Evolutionary conservation across 2,888 invertebrate genomes (phyloP), one percentile per base, ranked within the genome.

Genomic region (Aleiodes alternator): DNA sequence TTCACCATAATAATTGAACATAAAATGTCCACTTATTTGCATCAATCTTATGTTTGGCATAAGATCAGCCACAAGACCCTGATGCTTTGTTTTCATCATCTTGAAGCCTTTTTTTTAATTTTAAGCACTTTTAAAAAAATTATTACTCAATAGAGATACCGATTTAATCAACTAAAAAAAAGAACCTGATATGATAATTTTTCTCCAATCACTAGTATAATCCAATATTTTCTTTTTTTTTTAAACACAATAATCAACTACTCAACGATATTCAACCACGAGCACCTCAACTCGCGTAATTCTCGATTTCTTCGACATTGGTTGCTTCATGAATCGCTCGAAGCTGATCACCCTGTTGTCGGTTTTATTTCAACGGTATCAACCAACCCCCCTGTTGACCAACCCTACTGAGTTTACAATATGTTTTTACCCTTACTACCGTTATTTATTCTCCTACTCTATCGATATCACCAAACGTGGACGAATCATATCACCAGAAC

Each of bases 41-140:
- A 96, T 96, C 78, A 96, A 87, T 82, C 93, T 92, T 84, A 96
- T 95, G 85, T 96, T 95, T 57, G 96, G 96, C 94, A 95, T 93
- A 84, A 96, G 91, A 88, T 96, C 96, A 87, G 95, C 93, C 90
- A 96, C 96, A 69, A 96, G 93, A 89, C 96, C 96, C 81, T 90
- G 89, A 78, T 91, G 91, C 86, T 92, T 92, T 87, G 90, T 90
- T 90, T 92, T 91, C 91, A 92, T 91, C 92, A 92, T 92, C 91
- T 91, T 83, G 23, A 68, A 53, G 43, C 43, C 16, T 43, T 57
- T 56, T 6, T 43, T 71, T 43, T 56, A 55, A 7, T 34, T 31
- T 34, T n/a, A 69, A 29, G 4, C 23, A 57, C 29, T 50, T 8
- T 23, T 23, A 1, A 23, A 23, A 23, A 23, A 23, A 23, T 23